These are phyloP conservation scores for Drosophila yakuba DNA, from an alignment of 1,140 invertebrate genomes.

Conservation along the genomic window DNA sequence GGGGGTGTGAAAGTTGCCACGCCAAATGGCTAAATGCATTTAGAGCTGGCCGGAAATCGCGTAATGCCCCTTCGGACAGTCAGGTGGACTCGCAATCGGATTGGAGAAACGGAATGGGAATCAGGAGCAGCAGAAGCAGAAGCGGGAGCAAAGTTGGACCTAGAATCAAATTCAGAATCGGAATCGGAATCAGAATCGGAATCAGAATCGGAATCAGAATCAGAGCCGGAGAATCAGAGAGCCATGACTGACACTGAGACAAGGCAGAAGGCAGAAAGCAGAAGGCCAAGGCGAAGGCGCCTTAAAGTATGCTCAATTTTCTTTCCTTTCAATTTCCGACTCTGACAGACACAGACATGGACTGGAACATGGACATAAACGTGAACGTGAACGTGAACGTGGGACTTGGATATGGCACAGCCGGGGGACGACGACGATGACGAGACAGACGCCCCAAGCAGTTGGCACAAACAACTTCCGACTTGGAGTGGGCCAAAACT, in stretches of 20 bases:
- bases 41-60: slow-evolving; percentile 56
- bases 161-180: too few relatives aligned
- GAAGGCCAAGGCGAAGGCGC: slow-evolving; percentile 15
- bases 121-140: too few relatives aligned
- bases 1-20: background rate
- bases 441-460: slow-evolving; percentile 35
- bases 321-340: slow-evolving; percentile 66
- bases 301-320: slow-evolving; percentile 67
- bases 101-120: too few relatives aligned
- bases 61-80: slow-evolving; percentile 23
- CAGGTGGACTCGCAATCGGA: slow-evolving; percentile 5
- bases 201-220: background rate
- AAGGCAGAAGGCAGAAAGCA: background rate
- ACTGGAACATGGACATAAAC: background rate
- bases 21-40: slow-evolving; percentile 43
- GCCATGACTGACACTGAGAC: slow-evolving; percentile 2
- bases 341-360: slow-evolving; percentile 55
- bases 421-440: background rate
- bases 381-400: too few relatives aligned
- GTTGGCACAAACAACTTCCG: slow-evolving; percentile 65
- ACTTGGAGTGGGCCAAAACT: background rate
- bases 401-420: background rate
- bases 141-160: background rate
- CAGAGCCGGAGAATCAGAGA: background rate
- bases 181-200: too few relatives aligned